Conservation (phyloP, 2,888 invertebrate genomes). For the Drosophila paranaensis region DNA sequence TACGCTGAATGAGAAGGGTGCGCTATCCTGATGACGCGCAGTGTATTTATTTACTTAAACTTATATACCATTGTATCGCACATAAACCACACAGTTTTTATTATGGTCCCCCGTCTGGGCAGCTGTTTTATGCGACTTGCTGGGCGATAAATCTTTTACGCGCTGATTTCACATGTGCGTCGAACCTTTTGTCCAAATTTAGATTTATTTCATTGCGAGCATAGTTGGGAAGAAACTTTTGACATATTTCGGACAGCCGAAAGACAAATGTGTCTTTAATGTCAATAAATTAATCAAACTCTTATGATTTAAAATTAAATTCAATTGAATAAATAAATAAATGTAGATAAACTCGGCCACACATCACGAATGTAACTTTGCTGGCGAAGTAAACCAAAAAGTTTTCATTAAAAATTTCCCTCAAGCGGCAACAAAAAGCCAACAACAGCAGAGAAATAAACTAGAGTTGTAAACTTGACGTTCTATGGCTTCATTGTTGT, state of each 20-base stretch:
- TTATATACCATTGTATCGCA: not conserved
- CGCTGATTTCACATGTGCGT: slow-evolving; percentile 72
- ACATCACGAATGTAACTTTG: not conserved
- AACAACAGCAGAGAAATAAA: not conserved
- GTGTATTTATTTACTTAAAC: not conserved
- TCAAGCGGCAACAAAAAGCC: not conserved
- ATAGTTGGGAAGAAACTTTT: slow-evolving; percentile 58
- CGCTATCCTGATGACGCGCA: too few species aligned
- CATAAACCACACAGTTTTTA: slow-evolving; percentile 17
- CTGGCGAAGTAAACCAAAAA: not conserved
- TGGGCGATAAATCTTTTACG: slow-evolving; percentile 65
- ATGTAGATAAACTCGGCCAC: not conserved
- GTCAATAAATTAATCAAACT: slow-evolving; percentile 54
- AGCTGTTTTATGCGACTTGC: slow-evolving; percentile 53
- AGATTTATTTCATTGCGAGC: slow-evolving; percentile 68
- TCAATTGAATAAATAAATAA: slow-evolving; percentile 4
- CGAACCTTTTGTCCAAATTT: slow-evolving; percentile 53
- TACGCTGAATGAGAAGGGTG: too few species aligned
- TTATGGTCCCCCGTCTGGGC: slow-evolving; percentile 37
- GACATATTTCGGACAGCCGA: slow-evolving; percentile 66
- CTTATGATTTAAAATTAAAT: slow-evolving; percentile 24
- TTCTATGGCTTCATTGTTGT: slow-evolving; percentile 28
- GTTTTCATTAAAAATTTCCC: not conserved
- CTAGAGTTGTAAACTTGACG: slow-evolving; percentile 24
- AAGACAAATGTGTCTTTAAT: slow-evolving; percentile 66